Conservation (phyloP, 2,888 invertebrate species). For the Pheosia gnoma region DNA sequence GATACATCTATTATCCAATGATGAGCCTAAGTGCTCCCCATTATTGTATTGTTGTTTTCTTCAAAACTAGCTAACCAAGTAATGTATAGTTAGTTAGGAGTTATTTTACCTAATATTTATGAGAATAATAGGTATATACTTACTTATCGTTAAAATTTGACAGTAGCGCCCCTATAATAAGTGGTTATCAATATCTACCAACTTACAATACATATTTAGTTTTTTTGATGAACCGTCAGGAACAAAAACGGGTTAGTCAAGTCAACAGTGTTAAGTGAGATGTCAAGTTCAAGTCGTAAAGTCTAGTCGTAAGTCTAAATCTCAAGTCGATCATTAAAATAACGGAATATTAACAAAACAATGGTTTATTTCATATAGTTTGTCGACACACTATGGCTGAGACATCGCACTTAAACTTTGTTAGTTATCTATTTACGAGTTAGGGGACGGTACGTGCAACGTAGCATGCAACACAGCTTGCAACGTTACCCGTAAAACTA, state of each 20-base stretch:
- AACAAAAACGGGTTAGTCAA: conserved; percentile 38
- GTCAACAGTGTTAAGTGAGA: conserved; percentile 67
- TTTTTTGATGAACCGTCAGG: neutral
- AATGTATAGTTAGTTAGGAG: too few species aligned
- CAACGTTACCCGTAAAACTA: too few species aligned
- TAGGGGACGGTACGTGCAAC: conserved; percentile 22
- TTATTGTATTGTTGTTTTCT: too few species aligned
- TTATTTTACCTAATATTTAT: too few species aligned
- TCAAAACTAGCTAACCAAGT: too few species aligned
- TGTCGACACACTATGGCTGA: conserved; percentile 53
- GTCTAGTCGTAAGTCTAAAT: conserved; percentile 36
- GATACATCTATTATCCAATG: too few species aligned
- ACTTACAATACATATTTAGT: neutral
- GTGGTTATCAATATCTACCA: neutral
- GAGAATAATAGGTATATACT: too few species aligned
- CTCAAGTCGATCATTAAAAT: conserved; percentile 41
- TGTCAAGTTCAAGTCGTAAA: conserved; percentile 61
- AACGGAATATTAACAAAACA: conserved; percentile 55
- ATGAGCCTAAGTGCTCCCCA: too few species aligned
- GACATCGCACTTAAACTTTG: conserved; percentile 80
- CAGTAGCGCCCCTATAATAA: too few species aligned
- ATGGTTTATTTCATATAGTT: conserved; percentile 63
- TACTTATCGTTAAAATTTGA: too few species aligned
- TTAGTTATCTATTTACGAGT: conserved; percentile 47
- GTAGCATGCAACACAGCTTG: conserved; percentile 28